Evolutionary conservation across 2,888 invertebrate species (phyloP).

Genomic region (Mimumesa dahlbomi): DNA sequence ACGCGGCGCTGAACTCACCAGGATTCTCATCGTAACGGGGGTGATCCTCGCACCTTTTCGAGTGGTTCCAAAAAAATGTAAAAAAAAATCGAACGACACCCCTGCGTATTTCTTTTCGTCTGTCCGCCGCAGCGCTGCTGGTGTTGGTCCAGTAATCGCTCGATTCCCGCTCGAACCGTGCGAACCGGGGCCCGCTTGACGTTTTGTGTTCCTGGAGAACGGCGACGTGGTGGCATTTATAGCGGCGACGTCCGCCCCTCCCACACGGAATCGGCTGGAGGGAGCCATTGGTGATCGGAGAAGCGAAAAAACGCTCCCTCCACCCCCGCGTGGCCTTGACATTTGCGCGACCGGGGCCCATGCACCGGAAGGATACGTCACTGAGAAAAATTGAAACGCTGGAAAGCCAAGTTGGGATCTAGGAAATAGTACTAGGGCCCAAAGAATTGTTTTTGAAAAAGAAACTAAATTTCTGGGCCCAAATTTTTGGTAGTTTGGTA

Average conservation of each 20-base stretch:
- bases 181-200: constrained; percentile 61
- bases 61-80: too few species aligned
- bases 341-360: constrained; percentile 58
- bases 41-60: constrained; percentile 15
- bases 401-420: too few species aligned
- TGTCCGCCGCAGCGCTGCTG: constrained; percentile 68
- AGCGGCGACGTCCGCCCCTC: constrained; percentile 69
- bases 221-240: constrained; percentile 76
- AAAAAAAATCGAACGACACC: too few species aligned
- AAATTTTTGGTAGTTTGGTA: too few species aligned
- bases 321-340: constrained; percentile 63
- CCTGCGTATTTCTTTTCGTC: constrained; percentile 3
- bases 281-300: constrained; percentile 61
- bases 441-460: too few species aligned
- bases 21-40: constrained; percentile 69
- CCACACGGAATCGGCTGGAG: constrained; percentile 51
- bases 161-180: constrained; percentile 38
- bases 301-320: constrained; percentile 49
- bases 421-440: too few species aligned
- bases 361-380: constrained; percentile 42
- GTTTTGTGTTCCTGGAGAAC: constrained; percentile 77
- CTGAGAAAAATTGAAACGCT: too few species aligned
- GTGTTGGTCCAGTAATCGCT: constrained; percentile 71
- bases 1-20: constrained; percentile 79
- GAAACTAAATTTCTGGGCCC: too few species aligned